phyloP scores from a whole-genome alignment of 2,797 vertebrate species.

The Poeciliopsis presidionis region DNA sequence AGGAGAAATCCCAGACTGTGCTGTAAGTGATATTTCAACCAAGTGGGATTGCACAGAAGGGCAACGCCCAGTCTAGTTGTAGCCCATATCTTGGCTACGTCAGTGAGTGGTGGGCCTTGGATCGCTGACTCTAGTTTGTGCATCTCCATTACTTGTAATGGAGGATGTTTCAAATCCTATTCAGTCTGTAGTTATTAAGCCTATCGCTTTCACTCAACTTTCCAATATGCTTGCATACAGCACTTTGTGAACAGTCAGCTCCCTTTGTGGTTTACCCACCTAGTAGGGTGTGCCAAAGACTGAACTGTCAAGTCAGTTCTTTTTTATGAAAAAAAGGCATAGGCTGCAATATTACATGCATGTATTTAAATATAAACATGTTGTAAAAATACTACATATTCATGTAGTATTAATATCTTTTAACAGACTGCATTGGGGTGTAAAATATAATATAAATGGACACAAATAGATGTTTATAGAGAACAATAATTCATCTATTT shows the following conservation, averaged over 20 bases:
- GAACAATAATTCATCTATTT: background rate
- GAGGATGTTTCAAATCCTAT: background rate
- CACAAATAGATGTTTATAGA: background rate
- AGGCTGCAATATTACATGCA: background rate
- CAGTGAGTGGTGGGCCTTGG: background rate
- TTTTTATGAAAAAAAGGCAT: background rate
- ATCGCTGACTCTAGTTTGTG: background rate
- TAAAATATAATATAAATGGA: background rate
- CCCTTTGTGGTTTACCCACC: background rate
- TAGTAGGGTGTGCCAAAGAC: background rate
- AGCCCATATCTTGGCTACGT: background rate
- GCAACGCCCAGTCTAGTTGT: background rate
- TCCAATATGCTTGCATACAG: background rate
- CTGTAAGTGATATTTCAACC: no score
- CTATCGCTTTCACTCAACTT: background rate
- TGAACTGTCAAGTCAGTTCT: background rate
- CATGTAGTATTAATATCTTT: background rate
- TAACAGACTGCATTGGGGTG: background rate
- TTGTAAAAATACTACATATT: background rate
- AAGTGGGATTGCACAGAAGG: no score
- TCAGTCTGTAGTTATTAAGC: background rate
- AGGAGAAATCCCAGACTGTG: no score
- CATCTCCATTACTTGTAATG: background rate
- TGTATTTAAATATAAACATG: background rate
- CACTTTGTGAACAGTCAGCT: background rate